A percentile compares a stretch with the other conserved stretches of the same genome.
Conservation (phyloP, 2,113 vertebrate species). For the Crotalus helleri region DNA sequence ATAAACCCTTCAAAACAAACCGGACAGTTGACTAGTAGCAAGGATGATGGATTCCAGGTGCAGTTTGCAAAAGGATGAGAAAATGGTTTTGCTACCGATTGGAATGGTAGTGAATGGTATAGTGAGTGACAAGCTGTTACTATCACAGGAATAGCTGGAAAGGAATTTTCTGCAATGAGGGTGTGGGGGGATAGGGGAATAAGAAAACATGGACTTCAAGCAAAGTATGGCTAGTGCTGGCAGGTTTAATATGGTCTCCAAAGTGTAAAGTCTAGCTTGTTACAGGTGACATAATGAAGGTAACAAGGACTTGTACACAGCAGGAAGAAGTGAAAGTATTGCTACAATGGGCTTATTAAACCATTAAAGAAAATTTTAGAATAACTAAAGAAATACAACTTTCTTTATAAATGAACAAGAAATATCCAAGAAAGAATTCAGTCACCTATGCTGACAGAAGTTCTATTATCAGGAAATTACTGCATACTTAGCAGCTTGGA, state of each 20-base stretch:
- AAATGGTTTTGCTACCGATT: neutral
- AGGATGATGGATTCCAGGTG: neutral
- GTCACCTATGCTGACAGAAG: neutral
- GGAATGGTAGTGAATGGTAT: neutral
- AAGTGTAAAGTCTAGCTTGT: neutral
- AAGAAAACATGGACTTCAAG: neutral
- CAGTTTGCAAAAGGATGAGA: neutral
- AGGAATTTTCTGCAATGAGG: neutral
- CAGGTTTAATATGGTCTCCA: neutral
- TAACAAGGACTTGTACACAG: neutral
- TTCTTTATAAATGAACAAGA: neutral
- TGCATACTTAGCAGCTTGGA: neutral
- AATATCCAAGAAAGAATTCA: neutral
- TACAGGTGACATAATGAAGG: neutral
- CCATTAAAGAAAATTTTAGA: neutral
- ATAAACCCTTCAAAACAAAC: neutral
- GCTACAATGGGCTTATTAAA: neutral
- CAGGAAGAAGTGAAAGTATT: neutral
- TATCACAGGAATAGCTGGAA: neutral
- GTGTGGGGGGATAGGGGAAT: neutral
- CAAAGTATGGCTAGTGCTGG: neutral
- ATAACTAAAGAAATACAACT: neutral
- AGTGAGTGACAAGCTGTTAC: neutral
- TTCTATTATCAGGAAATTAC: neutral
- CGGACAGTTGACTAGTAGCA: neutral